Conservation (phyloP, 2,113 vertebrate genomes). For the Furnarius figulus region DNA sequence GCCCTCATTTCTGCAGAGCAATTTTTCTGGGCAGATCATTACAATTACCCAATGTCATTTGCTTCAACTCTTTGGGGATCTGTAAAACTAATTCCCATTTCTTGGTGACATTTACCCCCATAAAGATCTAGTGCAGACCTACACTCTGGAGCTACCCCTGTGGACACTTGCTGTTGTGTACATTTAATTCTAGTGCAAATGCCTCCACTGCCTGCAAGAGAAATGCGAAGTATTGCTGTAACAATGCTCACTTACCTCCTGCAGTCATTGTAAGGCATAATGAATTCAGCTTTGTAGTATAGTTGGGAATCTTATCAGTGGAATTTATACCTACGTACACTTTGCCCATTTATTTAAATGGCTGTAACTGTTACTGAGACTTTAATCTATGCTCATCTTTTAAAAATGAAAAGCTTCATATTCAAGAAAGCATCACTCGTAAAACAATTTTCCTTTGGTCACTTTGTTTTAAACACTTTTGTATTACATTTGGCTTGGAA, state of each 20-base stretch:
- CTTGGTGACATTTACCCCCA: background rate
- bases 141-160: background rate
- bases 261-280: background rate
- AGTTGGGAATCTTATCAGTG: background rate
- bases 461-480: background rate
- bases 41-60: background rate
- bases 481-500: background rate
- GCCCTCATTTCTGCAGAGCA: background rate
- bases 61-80: background rate
- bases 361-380: background rate
- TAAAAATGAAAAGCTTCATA: background rate
- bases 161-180: background rate
- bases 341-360: background rate
- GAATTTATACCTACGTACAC: background rate
- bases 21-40: background rate
- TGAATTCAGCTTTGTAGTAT: background rate
- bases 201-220: background rate
- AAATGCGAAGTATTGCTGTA: background rate
- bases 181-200: background rate
- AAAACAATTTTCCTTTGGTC: background rate
- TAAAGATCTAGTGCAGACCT: background rate
- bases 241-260: conserved; percentile 13
- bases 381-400: background rate
- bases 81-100: background rate
- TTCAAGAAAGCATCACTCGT: background rate